phyloP scores from a whole-genome alignment of 2,888 invertebrate species.

The Andrena bucephala region DNA sequence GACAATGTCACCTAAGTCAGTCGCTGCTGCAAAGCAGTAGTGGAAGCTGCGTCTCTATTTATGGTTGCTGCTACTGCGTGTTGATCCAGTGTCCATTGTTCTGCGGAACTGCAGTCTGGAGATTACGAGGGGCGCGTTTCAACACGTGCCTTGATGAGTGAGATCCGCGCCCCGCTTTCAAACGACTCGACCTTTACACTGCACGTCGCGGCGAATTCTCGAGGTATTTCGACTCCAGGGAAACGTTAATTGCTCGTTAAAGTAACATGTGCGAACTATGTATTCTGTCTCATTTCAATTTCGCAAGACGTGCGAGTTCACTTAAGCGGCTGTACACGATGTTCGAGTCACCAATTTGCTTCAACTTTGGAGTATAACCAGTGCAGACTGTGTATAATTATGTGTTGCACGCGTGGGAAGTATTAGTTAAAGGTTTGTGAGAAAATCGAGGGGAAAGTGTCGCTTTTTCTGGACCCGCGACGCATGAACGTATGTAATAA shows the following conservation, averaged over 20 bases:
- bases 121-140: constrained; percentile 36
- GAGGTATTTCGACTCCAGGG: not conserved
- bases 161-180: constrained; percentile 1
- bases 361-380: too few relatives aligned
- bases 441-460: too few relatives aligned
- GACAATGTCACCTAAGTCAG: constrained; percentile 20
- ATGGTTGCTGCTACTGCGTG: constrained; percentile 9
- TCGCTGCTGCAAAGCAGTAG: constrained; percentile 3
- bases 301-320: too few relatives aligned
- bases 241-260: not conserved
- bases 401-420: too few relatives aligned
- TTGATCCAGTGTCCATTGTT: constrained; percentile 28
- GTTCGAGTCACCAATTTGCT: too few relatives aligned
- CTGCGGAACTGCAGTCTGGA: constrained; percentile 17
- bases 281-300: too few relatives aligned
- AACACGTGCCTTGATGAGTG: constrained; percentile 18
- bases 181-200: not conserved
- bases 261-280: not conserved
- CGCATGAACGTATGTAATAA: too few relatives aligned
- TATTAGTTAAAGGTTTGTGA: too few relatives aligned
- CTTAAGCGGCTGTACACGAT: too few relatives aligned
- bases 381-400: too few relatives aligned
- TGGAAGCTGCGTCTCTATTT: constrained; percentile 30
- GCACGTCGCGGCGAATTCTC: not conserved
- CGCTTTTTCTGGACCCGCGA: too few relatives aligned